Evolutionary conservation across 2,113 vertebrate species (phyloP).

Genomic region (Hypocryptadius cinnamomeus): DNA sequence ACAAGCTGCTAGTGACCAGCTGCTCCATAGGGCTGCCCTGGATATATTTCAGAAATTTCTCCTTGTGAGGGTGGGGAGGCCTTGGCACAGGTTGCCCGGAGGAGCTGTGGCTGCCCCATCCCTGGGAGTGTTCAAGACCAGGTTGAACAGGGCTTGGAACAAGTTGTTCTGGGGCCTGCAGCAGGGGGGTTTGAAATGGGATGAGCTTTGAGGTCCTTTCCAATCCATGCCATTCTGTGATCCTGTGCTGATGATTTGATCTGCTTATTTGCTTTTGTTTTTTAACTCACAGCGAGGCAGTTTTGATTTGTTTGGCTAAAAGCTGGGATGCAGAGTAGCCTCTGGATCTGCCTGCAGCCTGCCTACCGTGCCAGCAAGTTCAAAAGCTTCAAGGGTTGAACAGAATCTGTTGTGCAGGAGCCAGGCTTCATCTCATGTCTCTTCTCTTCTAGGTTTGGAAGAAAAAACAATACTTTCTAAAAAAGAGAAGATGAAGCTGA

Average conservation of each 20-base stretch:
- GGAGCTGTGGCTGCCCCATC: not conserved
- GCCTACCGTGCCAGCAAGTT: not conserved
- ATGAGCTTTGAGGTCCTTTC: not conserved
- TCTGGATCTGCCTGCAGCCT: not conserved
- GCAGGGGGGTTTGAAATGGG: not conserved
- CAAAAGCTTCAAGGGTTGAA: not conserved
- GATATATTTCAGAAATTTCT: not conserved
- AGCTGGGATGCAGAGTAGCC: not conserved
- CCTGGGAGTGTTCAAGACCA: not conserved
- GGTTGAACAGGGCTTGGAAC: fast-evolving
- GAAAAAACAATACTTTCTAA: constrained; percentile 75
- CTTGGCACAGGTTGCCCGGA: not conserved
- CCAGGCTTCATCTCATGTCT: not conserved
- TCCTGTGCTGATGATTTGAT: not conserved
- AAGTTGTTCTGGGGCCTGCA: not conserved
- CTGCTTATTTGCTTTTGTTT: not conserved
- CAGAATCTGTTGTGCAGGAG: not conserved
- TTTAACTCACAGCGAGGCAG: fast-evolving
- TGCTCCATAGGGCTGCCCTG: not conserved
- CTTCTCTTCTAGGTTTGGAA: constrained; percentile 63
- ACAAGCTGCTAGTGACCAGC: not conserved
- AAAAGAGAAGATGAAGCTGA: constrained; percentile 88
- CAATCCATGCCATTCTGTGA: not conserved
- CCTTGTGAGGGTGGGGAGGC: not conserved
- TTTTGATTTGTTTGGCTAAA: not conserved